Base-by-base conservation (phyloP, 2,888 invertebrate species). In the Drosophila sordidula region DNA sequence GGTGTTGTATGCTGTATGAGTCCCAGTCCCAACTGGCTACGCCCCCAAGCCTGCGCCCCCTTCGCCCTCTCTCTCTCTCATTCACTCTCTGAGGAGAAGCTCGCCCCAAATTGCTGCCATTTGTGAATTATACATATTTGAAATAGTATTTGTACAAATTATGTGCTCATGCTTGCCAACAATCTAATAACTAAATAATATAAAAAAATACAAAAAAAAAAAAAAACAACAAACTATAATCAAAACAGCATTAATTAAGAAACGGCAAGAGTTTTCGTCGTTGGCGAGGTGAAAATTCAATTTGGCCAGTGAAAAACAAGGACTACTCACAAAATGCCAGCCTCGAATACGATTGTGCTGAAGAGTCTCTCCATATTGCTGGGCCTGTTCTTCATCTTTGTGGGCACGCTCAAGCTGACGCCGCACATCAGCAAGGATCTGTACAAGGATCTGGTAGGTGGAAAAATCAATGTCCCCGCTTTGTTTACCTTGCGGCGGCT, bases 341-440 rank as follows among this genome's bases (percentile, higher is more conserved):
- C 92, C 71, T 92, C 92, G 54, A 92, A 92, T 77, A 95, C 97
- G 80, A 95, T 98, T 89, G 98, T 98, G 82, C 93, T 98, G 73
- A 97, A 95, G 93, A 97, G 98, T 91, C 94, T 98, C 87, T 98
- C 98, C 52, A 94, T 98, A 87, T 95, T 98, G 55, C 93, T 98
- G 91, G 98, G 98, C 70, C 93, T 98, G 87, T 98, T 98, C 93
- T 98, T 98, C 92, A 95, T 98, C 90, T 98, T 98, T 92, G 97
- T 98, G 78, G 98, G 98, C 65, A 95, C 96, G 65, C 96, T 98
- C 90, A 98, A 98, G 93, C 93, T 98, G 74, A 96, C 98, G 72
- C 97, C 98, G 78, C 95, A 96, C 87, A 95, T 98, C 79, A 98
- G 97, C 89, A 97, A 97, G 94, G 98, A 98, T 93, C 94, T 98